A percentile compares a stretch with the other conserved stretches of the same genome.
Evolutionary conservation across 2,113 vertebrate genomes (phyloP).

Genomic region (Osmerus eperlanus): DNA sequence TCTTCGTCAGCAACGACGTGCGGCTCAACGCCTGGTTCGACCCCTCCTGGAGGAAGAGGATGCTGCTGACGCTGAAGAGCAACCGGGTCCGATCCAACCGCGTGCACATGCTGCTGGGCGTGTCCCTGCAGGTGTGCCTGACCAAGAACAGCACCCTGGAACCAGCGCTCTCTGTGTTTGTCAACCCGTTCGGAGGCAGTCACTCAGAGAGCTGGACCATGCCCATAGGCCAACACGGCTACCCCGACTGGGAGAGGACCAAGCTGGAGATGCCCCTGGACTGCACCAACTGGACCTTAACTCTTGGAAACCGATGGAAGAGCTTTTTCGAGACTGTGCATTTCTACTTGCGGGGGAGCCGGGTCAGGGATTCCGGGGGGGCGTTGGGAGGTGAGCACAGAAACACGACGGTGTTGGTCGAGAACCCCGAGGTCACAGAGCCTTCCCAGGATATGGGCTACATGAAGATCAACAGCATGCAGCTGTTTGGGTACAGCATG

Average conservation of each 20-base stretch:
- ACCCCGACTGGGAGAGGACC: slow-evolving; percentile 93
- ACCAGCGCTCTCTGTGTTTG: slow-evolving; percentile 89
- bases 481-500: slow-evolving; percentile 94
- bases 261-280: slow-evolving; percentile 84
- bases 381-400: slow-evolving; percentile 3
- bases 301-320: slow-evolving; percentile 94
- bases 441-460: slow-evolving; percentile 85
- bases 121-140: slow-evolving; percentile 92
- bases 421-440: slow-evolving; percentile 79
- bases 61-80: slow-evolving; percentile 95
- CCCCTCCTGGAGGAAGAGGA: slow-evolving; percentile 94
- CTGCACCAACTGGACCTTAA: slow-evolving; percentile 97
- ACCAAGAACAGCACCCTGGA: slow-evolving; percentile 94
- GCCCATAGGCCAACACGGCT: slow-evolving; percentile 87
- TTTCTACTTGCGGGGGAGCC: slow-evolving; percentile 94
- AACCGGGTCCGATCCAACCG: slow-evolving; percentile 93
- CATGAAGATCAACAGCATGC: slow-evolving; percentile 95
- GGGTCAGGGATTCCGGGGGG: slow-evolving; percentile 74
- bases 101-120: slow-evolving; percentile 88
- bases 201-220: slow-evolving; percentile 98
- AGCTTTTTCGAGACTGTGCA: slow-evolving; percentile 98
- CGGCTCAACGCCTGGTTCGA: slow-evolving; percentile 94
- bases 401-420: slow-evolving; percentile 69
- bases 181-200: slow-evolving; percentile 97
- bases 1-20: slow-evolving; percentile 97